Evolutionary conservation across 2,888 invertebrate genomes (phyloP), one percentile per base, ranked within the genome.

Genomic region (Meliscaeva auricollis): DNA sequence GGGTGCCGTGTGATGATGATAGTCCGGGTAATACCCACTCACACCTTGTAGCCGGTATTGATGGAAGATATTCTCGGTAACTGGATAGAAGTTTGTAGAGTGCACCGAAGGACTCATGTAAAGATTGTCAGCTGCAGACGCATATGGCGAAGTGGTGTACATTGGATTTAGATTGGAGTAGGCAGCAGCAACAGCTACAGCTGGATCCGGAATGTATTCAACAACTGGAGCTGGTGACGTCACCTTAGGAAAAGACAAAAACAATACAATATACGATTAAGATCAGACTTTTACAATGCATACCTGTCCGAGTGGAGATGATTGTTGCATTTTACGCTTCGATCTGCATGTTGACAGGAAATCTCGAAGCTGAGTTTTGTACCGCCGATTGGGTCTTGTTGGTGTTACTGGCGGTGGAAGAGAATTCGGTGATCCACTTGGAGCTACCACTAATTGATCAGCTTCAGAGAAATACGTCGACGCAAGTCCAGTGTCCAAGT

Each of bases 351-450:
- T 98, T 15, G 98, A 97, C 1, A 98, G 93, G 91, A 98, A 98
- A 93, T 98, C 98, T 60, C 98, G 93, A 26, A 98, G 93, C 91
- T 98, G 98, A 3, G 98, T 97, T 92, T 98, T 98, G 93, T 98
- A 98, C 89, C 98, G 95, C 83, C 98, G 94, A 88, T 96, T 97
- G 20, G 97, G 96, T 88, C 97, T 94, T 70, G 96, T 96, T 0
- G 97, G 96, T 70, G 95, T 95, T 69, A 95, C 95, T 22, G 94
- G 93, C 2, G 94, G 92, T 75, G 94, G 93, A 83, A 94, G 91
- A 35, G 94, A 92, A 89, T 93, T 93, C 38, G 94, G 93, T 3
- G 94, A 93, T 22, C 93, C 92, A 44, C 93, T 93, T 68, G 93
- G 94, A 15, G 95, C 93, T 87, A 94, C 94, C 76, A 94, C 94